A percentile compares a stretch with the other conserved stretches of the same genome.
phyloP scores from a whole-genome alignment of 2,113 vertebrate species.

The Aegithalos caudatus region DNA sequence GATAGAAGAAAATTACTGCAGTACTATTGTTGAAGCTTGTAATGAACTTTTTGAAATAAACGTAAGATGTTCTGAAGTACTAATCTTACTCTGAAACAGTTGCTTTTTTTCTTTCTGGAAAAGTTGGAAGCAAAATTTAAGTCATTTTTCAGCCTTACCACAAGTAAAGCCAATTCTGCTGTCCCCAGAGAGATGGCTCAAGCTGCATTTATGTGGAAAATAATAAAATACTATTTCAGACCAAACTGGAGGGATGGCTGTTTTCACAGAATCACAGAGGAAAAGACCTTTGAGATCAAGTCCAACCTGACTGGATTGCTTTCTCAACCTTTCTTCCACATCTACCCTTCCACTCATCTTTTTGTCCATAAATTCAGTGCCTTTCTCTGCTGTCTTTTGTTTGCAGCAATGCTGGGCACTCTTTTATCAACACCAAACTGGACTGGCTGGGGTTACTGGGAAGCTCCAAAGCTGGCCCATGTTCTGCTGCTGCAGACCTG shows the following conservation, averaged over 20 bases:
- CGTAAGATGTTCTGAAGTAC: not conserved
- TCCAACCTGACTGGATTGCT: not conserved
- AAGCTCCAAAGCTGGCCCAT: not conserved
- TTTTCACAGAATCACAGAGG: not conserved
- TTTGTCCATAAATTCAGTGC: not conserved
- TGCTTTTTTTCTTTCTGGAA: not conserved
- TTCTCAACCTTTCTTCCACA: fast-evolving
- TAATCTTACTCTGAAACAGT: not conserved
- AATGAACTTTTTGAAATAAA: not conserved
- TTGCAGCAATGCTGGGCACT: not conserved
- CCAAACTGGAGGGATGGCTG: not conserved
- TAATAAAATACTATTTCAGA: not conserved
- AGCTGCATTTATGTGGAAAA: not conserved
- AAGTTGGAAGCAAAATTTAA: not conserved
- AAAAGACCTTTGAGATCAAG: not conserved
- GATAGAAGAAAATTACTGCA: not conserved
- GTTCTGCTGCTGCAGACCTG: not conserved
- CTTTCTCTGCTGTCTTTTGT: not conserved
- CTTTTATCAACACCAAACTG: not conserved
- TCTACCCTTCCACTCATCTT: not conserved
- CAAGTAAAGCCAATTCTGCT: not conserved
- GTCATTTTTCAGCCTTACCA: not conserved
- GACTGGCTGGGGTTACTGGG: not conserved
- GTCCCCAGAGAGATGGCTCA: not conserved
- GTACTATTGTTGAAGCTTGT: not conserved